A percentile compares a stretch with the other conserved stretches of the same genome.
Conservation (phyloP, 2,888 invertebrate species). For the Muschampia plurimacula region DNA sequence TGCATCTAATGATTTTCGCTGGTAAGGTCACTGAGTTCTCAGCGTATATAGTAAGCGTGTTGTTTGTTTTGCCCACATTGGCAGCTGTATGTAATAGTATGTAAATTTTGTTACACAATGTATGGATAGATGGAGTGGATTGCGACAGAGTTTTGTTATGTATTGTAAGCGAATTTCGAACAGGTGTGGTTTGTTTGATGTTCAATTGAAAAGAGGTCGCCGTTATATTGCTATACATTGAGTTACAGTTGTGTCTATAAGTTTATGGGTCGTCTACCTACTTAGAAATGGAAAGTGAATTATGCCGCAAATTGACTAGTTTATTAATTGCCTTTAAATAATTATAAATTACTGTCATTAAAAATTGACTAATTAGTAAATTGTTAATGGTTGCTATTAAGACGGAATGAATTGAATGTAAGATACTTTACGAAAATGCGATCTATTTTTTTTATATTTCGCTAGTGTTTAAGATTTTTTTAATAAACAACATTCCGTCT, state of each 20-base stretch:
- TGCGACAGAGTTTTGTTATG: conserved; percentile 26
- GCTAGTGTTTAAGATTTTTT: conserved; percentile 12
- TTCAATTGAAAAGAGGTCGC: conserved; percentile 25
- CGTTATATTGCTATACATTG: background rate
- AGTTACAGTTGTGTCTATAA: conserved; percentile 8
- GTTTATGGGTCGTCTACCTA: background rate
- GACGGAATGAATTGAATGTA: background rate
- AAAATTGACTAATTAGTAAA: conserved; percentile 15
- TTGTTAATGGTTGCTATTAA: conserved; percentile 1
- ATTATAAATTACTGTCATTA: conserved; percentile 17
- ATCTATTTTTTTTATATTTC: background rate
- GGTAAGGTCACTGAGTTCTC: conserved; percentile 27
- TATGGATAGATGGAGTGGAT: conserved; percentile 13
- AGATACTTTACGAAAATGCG: background rate
- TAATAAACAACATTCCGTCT: conserved; percentile 34
- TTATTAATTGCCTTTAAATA: conserved; percentile 1
- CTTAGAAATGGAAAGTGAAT: conserved; percentile 8
- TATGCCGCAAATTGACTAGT: conserved; percentile 13
- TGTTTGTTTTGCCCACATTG: conserved; percentile 37
- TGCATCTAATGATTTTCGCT: conserved; percentile 34
- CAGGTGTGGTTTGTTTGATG: conserved; percentile 30
- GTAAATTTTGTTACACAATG: conserved; percentile 34
- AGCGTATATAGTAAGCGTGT: background rate
- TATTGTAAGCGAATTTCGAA: conserved; percentile 29
- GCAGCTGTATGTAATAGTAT: conserved; percentile 31